A percentile compares a stretch with the other conserved stretches of the same genome.
Evolutionary conservation across 2,797 vertebrate species (phyloP).

Genomic region (Mastacembelus armatus): DNA sequence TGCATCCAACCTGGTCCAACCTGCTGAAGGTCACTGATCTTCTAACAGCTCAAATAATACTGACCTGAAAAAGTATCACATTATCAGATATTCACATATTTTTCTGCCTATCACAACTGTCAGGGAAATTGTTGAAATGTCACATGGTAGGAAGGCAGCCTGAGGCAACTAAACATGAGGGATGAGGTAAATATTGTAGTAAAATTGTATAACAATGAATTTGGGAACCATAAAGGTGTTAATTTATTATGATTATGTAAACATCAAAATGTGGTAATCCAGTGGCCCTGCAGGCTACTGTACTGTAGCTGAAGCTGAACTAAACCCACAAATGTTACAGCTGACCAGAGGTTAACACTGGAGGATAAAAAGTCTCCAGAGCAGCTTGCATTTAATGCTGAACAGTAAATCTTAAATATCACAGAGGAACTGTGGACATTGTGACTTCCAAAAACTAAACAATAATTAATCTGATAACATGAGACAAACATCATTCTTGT

Average conservation of each 20-base stretch:
- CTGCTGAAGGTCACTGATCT: not conserved
- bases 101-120: not conserved
- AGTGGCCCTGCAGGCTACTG: not conserved
- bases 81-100: not conserved
- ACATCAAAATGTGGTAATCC: not conserved
- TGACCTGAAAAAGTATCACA: not conserved
- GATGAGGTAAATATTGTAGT: slow-evolving; percentile 6
- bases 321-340: slow-evolving; percentile 11
- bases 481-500: not conserved
- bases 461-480: slow-evolving; percentile 1
- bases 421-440: not conserved
- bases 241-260: slow-evolving; percentile 17
- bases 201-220: slow-evolving; percentile 2
- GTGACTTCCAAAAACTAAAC: not conserved
- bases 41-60: not conserved
- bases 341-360: not conserved
- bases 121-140: slow-evolving; percentile 16
- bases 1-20: slow-evolving; percentile 3
- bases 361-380: slow-evolving; percentile 22
- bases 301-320: no score
- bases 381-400: slow-evolving; percentile 1
- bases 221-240: slow-evolving; percentile 5
- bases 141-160: slow-evolving; percentile 13
- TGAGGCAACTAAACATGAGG: slow-evolving; percentile 24
- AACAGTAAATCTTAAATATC: slow-evolving; percentile 1